A percentile compares a stretch with the other conserved stretches of the same genome.
Conservation (phyloP, 2,888 invertebrate species). For the Spisula subtruncata region DNA sequence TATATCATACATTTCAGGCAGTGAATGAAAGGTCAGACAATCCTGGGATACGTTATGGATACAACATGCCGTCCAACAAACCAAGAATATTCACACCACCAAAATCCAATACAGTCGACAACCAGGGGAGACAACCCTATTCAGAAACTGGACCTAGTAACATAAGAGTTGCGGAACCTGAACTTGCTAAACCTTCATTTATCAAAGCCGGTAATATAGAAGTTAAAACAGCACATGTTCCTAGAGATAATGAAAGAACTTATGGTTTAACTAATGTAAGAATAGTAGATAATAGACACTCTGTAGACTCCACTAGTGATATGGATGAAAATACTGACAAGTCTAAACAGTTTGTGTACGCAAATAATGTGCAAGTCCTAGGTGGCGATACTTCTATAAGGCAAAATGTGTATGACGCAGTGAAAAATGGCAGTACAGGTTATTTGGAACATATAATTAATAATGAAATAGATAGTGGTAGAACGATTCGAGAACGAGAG, state of each 20-base stretch:
- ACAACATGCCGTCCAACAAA: conserved; percentile 33
- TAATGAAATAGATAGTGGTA: background rate
- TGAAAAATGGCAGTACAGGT: background rate
- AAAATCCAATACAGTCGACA: background rate
- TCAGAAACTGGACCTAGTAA: conserved; percentile 5
- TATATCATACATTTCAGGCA: conserved; percentile 45
- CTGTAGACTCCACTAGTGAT: background rate
- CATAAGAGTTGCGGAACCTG: conserved; percentile 20
- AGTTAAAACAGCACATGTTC: conserved; percentile 46
- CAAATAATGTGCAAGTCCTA: conserved; percentile 50
- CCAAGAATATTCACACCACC: background rate
- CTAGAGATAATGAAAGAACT: conserved; percentile 7
- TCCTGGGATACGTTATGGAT: conserved; percentile 53
- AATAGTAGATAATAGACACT: conserved; percentile 31
- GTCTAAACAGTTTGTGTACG: conserved; percentile 47
- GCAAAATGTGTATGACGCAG: conserved; percentile 27
- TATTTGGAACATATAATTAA: background rate
- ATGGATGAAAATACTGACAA: background rate
- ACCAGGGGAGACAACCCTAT: background rate
- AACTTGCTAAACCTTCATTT: background rate
- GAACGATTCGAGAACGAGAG: conserved; percentile 1
- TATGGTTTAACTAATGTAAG: conserved; percentile 36
- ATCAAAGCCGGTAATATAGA: conserved; percentile 38
- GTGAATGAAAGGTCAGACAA: conserved; percentile 58
- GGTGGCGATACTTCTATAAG: conserved; percentile 47